Conservation (phyloP, 2,797 vertebrate species). For the Hoplostethus mediterraneus region DNA sequence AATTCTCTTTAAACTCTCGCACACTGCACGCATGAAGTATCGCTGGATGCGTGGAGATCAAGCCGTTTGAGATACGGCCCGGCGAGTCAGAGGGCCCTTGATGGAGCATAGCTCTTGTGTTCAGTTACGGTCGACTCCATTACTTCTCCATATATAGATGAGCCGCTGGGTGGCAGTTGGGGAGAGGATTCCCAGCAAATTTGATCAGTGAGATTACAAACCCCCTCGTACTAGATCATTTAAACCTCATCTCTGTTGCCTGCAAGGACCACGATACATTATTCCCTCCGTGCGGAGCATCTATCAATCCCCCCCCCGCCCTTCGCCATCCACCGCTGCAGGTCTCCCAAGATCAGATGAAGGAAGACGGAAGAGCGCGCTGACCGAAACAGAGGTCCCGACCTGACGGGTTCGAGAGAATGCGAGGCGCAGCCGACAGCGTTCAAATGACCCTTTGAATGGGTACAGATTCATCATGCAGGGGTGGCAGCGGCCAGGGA, state of each 20-base stretch:
- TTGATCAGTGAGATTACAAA: constrained; percentile 83
- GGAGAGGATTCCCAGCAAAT: constrained; percentile 75
- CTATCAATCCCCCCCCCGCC: constrained; percentile 66
- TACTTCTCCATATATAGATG: constrained; percentile 74
- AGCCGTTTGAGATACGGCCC: constrained; percentile 38
- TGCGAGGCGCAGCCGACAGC: constrained; percentile 36
- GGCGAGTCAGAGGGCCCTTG: constrained; percentile 51
- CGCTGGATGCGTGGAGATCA: constrained; percentile 41
- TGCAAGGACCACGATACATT: constrained; percentile 73
- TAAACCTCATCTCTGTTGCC: constrained; percentile 79
- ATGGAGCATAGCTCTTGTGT: constrained; percentile 72
- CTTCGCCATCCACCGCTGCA: constrained; percentile 23
- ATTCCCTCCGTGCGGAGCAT: constrained; percentile 57
- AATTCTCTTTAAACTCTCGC: not conserved
- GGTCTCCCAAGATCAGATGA: constrained; percentile 67
- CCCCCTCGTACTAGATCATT: constrained; percentile 78
- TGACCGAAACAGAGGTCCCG: constrained; percentile 49
- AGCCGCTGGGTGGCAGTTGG: constrained; percentile 30
- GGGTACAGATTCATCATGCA: constrained; percentile 71
- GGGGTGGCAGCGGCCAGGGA: constrained; percentile 20
- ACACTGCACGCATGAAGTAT: not conserved
- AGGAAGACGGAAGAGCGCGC: constrained; percentile 10
- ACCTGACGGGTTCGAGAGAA: constrained; percentile 64
- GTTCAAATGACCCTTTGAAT: constrained; percentile 61
- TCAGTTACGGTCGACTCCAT: constrained; percentile 74